phyloP scores from a whole-genome alignment of 1,140 invertebrate genomes.

The Rhysida immarginata region DNA sequence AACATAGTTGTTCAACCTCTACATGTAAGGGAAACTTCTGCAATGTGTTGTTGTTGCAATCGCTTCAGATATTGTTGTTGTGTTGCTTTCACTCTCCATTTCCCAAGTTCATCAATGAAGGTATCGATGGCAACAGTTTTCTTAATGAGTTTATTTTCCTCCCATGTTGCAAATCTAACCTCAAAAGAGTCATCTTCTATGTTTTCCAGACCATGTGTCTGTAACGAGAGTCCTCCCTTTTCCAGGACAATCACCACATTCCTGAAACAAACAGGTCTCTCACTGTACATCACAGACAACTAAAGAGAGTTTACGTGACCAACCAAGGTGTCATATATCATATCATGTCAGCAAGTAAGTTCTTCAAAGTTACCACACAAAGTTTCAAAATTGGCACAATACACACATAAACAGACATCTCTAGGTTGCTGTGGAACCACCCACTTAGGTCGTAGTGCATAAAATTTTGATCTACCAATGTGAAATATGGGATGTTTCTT shows the following conservation, averaged over 20 bases:
- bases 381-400: not conserved
- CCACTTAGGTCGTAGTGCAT: too few species aligned
- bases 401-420: not conserved
- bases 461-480: too few species aligned
- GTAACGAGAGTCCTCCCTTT: not conserved
- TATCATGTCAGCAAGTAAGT: not conserved
- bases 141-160: not conserved
- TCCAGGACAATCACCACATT: not conserved
- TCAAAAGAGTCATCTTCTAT: not conserved
- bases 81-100: not conserved
- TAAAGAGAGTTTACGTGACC: not conserved
- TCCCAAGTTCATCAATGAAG: not conserved
- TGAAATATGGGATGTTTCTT: too few species aligned
- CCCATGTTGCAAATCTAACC: not conserved
- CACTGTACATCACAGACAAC: not conserved
- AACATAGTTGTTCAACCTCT: not conserved
- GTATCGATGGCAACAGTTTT: not conserved
- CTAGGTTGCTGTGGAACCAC: too few species aligned
- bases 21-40: not conserved
- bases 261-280: not conserved
- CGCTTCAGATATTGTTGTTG: not conserved
- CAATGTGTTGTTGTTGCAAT: not conserved
- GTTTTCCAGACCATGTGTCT: not conserved
- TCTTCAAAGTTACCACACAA: not conserved
- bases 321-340: not conserved